phyloP scores from a whole-genome alignment of 2,888 invertebrate species.

The Homarus gammarus region DNA sequence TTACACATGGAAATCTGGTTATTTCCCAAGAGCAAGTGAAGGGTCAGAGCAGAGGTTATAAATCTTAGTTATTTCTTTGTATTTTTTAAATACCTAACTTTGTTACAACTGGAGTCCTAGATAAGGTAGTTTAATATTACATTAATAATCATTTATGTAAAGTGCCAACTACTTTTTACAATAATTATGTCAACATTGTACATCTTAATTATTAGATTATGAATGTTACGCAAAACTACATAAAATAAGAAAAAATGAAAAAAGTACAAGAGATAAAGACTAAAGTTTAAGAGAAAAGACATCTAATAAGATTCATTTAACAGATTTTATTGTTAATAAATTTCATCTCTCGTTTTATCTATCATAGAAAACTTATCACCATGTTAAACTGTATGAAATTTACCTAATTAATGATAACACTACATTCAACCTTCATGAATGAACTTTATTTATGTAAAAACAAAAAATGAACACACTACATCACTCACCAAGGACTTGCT shows the following conservation, averaged over 20 bases:
- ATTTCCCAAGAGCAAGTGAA: background rate
- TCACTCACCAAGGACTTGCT: background rate
- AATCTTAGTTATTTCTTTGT: background rate
- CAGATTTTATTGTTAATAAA: too few species aligned
- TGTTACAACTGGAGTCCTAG: background rate
- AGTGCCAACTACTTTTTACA: background rate
- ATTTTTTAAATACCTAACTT: background rate
- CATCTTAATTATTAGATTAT: too few species aligned
- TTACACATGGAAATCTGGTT: background rate
- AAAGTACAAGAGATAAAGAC: too few species aligned
- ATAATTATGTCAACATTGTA: too few species aligned
- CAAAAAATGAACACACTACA: background rate
- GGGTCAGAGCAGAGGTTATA: background rate
- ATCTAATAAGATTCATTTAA: too few species aligned
- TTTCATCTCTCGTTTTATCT: too few species aligned
- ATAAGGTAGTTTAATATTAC: background rate
- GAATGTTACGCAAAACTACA: too few species aligned
- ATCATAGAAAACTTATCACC: background rate
- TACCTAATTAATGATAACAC: too few species aligned
- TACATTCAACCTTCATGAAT: too few species aligned
- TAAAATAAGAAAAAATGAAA: too few species aligned
- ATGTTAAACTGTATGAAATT: too few species aligned
- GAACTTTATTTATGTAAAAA: background rate
- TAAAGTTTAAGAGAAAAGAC: too few species aligned
- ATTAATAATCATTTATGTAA: background rate